A percentile compares a stretch with the other conserved stretches of the same genome.
These are phyloP conservation scores for Neodiprion pinetum DNA, from an alignment of 1,140 invertebrate species.

Conservation along the genomic window DNA sequence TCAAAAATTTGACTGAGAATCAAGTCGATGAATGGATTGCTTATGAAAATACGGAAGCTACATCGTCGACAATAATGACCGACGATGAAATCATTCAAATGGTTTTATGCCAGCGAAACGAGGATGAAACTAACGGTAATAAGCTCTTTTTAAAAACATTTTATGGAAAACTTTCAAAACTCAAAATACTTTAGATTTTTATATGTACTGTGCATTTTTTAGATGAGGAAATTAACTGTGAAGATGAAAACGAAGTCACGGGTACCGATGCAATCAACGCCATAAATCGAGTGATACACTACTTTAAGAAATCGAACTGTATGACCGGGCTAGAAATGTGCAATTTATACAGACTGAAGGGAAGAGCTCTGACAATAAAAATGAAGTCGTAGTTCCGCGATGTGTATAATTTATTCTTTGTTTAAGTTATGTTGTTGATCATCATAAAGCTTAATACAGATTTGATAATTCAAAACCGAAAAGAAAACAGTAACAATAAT, in stretches of 20 bases:
- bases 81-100: conserved; percentile 25
- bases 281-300: conserved; percentile 19
- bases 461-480: too few species aligned
- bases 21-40: conserved; percentile 22
- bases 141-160: not conserved
- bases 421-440: too few species aligned
- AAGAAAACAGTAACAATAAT: too few species aligned
- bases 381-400: too few species aligned
- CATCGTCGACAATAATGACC: conserved; percentile 16
- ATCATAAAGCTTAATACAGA: too few species aligned
- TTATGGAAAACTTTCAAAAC: too few species aligned
- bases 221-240: conserved; percentile 22
- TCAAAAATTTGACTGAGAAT: conserved; percentile 9
- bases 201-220: conserved; percentile 10
- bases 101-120: conserved; percentile 16
- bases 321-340: conserved; percentile 18
- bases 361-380: conserved; percentile 9
- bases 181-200: not conserved
- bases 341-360: conserved; percentile 21
- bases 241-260: conserved; percentile 20
- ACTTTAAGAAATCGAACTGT: conserved; percentile 21
- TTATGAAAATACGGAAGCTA: conserved; percentile 1
- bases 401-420: too few species aligned
- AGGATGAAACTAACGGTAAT: conserved; percentile 21
- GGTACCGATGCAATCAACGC: conserved; percentile 20